Evolutionary conservation across 2,888 invertebrate genomes (phyloP).

Genomic region (Bedellia somnulentella): DNA sequence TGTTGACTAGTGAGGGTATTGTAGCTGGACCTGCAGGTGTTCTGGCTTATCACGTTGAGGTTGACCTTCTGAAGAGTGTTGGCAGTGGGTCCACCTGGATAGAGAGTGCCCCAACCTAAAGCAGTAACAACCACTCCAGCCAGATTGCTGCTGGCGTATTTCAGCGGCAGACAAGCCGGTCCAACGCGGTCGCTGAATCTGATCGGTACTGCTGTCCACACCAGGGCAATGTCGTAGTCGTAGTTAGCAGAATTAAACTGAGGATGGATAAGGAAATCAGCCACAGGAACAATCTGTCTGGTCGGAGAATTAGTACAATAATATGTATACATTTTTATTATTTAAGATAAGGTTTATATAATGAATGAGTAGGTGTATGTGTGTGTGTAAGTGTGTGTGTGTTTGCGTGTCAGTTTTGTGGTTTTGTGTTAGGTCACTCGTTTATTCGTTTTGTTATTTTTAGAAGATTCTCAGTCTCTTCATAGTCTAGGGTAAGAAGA

Average conservation of each 20-base stretch:
- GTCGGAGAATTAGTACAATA: constrained; percentile 51
- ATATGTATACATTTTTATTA: too few relatives aligned
- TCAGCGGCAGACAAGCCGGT: constrained; percentile 68
- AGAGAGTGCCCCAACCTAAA: constrained; percentile 63
- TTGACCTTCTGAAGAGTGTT: constrained; percentile 48
- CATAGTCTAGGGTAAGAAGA: too few relatives aligned
- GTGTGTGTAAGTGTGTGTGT: too few relatives aligned
- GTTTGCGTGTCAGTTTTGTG: too few relatives aligned
- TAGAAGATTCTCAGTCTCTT: too few relatives aligned
- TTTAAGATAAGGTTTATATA: too few relatives aligned
- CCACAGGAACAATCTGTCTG: constrained; percentile 28
- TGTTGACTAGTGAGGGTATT: constrained; percentile 21
- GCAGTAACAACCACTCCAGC: constrained; percentile 30
- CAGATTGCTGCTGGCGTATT: constrained; percentile 22
- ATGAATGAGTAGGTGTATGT: too few relatives aligned
- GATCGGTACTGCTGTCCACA: constrained; percentile 31
- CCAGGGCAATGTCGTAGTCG: constrained; percentile 59
- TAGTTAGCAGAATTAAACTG: constrained; percentile 20
- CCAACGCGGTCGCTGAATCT: constrained; percentile 53
- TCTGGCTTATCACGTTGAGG: constrained; percentile 47
- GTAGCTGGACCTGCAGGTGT: constrained; percentile 25
- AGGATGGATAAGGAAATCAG: constrained; percentile 39
- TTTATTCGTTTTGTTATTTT: too few relatives aligned
- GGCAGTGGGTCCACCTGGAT: constrained; percentile 48
- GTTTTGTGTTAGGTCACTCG: too few relatives aligned